These are phyloP conservation scores for Blastobasis lacticolella DNA, from an alignment of 2,888 invertebrate species.

Conservation along the genomic window DNA sequence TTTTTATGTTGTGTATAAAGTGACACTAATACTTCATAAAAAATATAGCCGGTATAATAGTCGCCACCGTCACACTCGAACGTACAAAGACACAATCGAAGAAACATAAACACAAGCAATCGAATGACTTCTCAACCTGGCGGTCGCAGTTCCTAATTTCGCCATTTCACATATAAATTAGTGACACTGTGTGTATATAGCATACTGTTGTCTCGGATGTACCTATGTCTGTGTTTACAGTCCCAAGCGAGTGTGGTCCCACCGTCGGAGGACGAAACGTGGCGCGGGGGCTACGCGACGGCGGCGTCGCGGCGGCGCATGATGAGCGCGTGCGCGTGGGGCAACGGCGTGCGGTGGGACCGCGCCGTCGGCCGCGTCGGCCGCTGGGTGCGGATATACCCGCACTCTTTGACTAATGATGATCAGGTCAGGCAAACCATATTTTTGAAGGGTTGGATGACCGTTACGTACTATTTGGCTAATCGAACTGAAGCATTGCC, in stretches of 20 bases:
- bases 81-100: no score
- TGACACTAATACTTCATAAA: no score
- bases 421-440: constrained; percentile 30
- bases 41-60: no score
- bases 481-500: no score
- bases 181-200: neutral
- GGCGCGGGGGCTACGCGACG: constrained; percentile 60
- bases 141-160: no score
- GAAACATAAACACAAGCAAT: no score
- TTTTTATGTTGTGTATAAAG: no score
- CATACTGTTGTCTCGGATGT: neutral
- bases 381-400: constrained; percentile 85
- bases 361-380: constrained; percentile 78
- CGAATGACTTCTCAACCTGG: no score
- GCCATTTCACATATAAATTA: no score
- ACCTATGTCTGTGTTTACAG: constrained; percentile 22
- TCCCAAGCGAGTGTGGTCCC: constrained; percentile 33
- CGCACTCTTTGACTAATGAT: constrained; percentile 56
- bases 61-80: no score
- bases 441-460: no score
- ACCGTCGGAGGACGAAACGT: constrained; percentile 46
- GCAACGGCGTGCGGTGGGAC: constrained; percentile 82
- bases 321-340: constrained; percentile 72
- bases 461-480: no score
- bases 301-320: constrained; percentile 57